Percentiles rank a stretch among this genome's conserved stretches.
Evolutionary conservation across 2,888 invertebrate species (phyloP).

Genomic region (Eutolmus rufibarbis): DNA sequence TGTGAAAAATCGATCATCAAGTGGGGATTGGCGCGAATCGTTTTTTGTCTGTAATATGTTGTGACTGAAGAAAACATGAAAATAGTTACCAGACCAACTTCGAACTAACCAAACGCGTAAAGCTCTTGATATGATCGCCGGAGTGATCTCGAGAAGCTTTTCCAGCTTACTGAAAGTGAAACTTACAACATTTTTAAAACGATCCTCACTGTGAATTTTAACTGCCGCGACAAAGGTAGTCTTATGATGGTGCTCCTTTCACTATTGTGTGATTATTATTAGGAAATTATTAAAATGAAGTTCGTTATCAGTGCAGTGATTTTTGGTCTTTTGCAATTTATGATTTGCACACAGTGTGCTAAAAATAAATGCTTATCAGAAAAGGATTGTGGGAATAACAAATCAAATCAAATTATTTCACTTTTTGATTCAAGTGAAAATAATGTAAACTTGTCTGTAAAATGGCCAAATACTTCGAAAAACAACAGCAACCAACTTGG

Average conservation of each 20-base stretch:
- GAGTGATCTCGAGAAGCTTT: not conserved
- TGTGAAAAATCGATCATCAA: not conserved
- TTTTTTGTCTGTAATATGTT: not conserved
- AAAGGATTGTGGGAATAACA: not conserved
- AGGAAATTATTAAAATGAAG: not conserved
- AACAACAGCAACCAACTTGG: not conserved
- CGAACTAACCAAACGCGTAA: not conserved
- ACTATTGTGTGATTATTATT: not conserved
- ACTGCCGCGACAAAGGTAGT: not conserved
- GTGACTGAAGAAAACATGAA: not conserved
- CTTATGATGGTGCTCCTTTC: not conserved
- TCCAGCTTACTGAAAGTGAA: not conserved
- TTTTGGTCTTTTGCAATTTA: not conserved
- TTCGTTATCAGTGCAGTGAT: not conserved
- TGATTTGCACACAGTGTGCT: not conserved
- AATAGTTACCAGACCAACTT: not conserved
- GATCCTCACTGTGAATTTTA: not conserved
- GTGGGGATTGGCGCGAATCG: not conserved
- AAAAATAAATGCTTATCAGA: not conserved
- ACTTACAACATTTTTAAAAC: not conserved
- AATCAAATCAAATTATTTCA: not conserved
- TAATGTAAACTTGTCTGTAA: not conserved
- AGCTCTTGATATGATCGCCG: not conserved
- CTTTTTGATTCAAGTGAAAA: slow-evolving; percentile 21
- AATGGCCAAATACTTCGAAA: not conserved